phyloP scores from a whole-genome alignment of 2,888 invertebrate species.

The Synanthedon andrenaeformis region DNA sequence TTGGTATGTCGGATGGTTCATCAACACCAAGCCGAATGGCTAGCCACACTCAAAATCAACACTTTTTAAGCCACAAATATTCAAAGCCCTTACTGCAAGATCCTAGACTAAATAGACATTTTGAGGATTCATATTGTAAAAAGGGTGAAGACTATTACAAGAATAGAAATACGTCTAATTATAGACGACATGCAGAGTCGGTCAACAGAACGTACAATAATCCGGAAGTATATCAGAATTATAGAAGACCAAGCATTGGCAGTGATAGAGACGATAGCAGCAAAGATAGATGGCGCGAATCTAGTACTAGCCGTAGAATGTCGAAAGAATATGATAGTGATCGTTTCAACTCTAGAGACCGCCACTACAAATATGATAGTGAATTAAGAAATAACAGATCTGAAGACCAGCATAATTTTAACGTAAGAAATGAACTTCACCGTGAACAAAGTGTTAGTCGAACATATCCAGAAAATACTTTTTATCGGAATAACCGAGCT shows the following conservation, averaged over 20 bases:
- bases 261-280: constrained; percentile 14
- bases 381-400: constrained; percentile 12
- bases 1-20: constrained; percentile 27
- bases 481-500: constrained; percentile 12
- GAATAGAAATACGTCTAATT: constrained; percentile 16
- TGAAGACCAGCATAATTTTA: no score
- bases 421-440: no score
- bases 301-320: constrained; percentile 13
- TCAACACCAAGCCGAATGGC: constrained; percentile 17
- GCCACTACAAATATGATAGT: constrained; percentile 8
- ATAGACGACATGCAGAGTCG: constrained; percentile 11
- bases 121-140: constrained; percentile 22
- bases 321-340: constrained; percentile 18
- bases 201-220: constrained; percentile 16
- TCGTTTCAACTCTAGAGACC: constrained; percentile 13
- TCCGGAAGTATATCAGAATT: constrained; percentile 17
- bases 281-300: constrained; percentile 12
- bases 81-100: constrained; percentile 18
- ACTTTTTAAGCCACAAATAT: constrained; percentile 1
- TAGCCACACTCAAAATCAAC: constrained; percentile 6
- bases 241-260: constrained; percentile 23
- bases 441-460: constrained; percentile 14
- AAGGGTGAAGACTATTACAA: constrained; percentile 23
- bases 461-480: constrained; percentile 9
- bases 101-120: constrained; percentile 38